phyloP scores from a whole-genome alignment of 1,140 invertebrate genomes.

The Chelonus insularis region DNA sequence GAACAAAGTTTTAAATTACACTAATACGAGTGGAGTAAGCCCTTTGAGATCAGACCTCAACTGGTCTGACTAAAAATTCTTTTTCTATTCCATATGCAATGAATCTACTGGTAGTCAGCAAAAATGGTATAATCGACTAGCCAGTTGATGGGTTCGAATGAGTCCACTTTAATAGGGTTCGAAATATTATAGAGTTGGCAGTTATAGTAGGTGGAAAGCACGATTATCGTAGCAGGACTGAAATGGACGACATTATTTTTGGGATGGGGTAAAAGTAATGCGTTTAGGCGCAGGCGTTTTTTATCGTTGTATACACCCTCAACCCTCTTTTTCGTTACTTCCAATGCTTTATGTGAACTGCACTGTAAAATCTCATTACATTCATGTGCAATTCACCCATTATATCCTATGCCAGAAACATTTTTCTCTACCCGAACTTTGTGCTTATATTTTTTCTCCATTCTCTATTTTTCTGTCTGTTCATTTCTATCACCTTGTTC shows the following conservation, averaged over 20 bases:
- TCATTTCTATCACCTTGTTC: neutral
- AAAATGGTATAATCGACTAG: slow-evolving; percentile 17
- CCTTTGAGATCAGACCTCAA: no score
- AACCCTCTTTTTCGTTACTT: slow-evolving; percentile 47
- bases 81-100: no score
- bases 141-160: slow-evolving; percentile 26
- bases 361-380: slow-evolving; percentile 60
- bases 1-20: no score
- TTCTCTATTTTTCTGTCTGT: neutral
- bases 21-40: no score
- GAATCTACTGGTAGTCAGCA: neutral
- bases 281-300: slow-evolving; percentile 55
- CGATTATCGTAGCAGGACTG: slow-evolving; percentile 20
- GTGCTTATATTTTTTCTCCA: slow-evolving; percentile 11
- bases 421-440: slow-evolving; percentile 35
- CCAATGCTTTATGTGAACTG: slow-evolving; percentile 58
- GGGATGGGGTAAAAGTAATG: slow-evolving; percentile 50
- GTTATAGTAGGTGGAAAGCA: slow-evolving; percentile 20
- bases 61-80: no score
- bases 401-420: slow-evolving; percentile 56
- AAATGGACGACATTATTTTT: neutral
- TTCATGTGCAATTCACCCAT: slow-evolving; percentile 51
- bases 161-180: slow-evolving; percentile 20
- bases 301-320: slow-evolving; percentile 46
- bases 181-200: slow-evolving; percentile 24